Evolutionary conservation across 2,797 vertebrate genomes (phyloP).

Genomic region (Channallabes apus): DNA sequence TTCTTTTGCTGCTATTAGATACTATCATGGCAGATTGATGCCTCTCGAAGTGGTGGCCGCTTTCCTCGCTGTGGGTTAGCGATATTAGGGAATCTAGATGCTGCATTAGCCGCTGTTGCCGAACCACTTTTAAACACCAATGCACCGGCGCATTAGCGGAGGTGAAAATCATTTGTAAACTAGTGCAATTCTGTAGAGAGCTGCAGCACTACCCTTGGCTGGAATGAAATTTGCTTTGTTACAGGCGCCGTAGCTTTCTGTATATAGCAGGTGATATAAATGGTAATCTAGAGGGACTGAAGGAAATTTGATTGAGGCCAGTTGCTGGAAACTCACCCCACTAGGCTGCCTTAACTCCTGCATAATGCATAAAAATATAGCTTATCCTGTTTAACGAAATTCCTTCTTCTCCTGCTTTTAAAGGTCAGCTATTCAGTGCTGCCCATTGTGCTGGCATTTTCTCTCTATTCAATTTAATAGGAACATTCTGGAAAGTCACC

Average conservation of each 20-base stretch:
- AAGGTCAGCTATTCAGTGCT: constrained; percentile 5
- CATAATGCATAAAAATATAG: not conserved
- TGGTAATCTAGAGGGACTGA: not conserved
- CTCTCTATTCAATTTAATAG: not conserved
- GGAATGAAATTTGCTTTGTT: constrained; percentile 1
- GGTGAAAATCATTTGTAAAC: constrained; percentile 13
- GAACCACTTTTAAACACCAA: not conserved
- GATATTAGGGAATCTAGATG: not conserved
- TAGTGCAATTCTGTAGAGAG: not conserved
- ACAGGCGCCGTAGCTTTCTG: not conserved
- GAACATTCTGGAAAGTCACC: not conserved
- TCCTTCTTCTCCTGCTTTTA: not conserved
- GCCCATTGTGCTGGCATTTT: constrained; percentile 4
- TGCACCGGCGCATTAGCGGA: not conserved
- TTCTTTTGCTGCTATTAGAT: constrained; percentile 42
- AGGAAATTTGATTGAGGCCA: not conserved
- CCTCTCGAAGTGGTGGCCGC: constrained; percentile 54
- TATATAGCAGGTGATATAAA: not conserved
- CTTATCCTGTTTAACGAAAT: not conserved
- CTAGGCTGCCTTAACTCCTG: no score
- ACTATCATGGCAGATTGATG: constrained; percentile 50
- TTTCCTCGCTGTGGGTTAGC: constrained; percentile 35
- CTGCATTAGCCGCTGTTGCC: not conserved
- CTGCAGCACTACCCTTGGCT: not conserved
- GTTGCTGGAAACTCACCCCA: not conserved